Evolutionary conservation across 2,113 vertebrate species (phyloP), one percentile per base, ranked within the genome.

Genomic region (Sinocyclocheilus rhinocerous): DNA sequence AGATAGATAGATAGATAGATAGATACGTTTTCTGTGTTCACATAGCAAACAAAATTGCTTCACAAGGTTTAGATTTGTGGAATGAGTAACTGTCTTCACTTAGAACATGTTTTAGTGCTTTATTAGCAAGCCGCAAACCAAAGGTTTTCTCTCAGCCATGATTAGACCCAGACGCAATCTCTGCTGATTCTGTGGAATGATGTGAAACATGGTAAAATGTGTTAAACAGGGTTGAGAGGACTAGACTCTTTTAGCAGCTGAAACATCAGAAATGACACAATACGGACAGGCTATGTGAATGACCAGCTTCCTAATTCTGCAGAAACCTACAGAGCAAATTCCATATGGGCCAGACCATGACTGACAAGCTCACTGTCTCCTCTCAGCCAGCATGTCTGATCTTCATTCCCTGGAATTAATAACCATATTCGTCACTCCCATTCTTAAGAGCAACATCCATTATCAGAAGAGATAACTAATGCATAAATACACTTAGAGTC

Each of bases 401-500:
- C 67, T 81, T 55, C 69, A n/a, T 75, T 73, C 65, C 36, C 22
- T 8, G 59, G 36, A 61, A 90, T 84, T 83, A 84, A 84, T 88
- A 61, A 81, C 61, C 85, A 76, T 85, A 84, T 84, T 81, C 48
- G n/a, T 81, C 86, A 82, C 83, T 84, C 72, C 79, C 73, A 72
- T 29, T 79, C 69, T 63, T 42, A 81, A 59, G 45, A 45, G 63
- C 75, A 20, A 59, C 80, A 10, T 83, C n/a, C 61, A 61, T 79
- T 42, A 83, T 63, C 72, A 76, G 57, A 18, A 79, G 70, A 89
- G 86, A 88, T 80, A 87, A 65, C 67, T 70, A 26, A n/a, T 69
- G 80, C 84, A 83, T 88, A 86, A 88, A 91, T 88, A 84, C 90
- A 90, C 88, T 22, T 42, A 48, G 50, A 24, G 29, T 16, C 45